Percentiles rank a stretch among this genome's conserved stretches.
Evolutionary conservation across 37 sponge, comb jelly and placozoan genomes (phyloP).

Genomic region (Oopsacas minuta): DNA sequence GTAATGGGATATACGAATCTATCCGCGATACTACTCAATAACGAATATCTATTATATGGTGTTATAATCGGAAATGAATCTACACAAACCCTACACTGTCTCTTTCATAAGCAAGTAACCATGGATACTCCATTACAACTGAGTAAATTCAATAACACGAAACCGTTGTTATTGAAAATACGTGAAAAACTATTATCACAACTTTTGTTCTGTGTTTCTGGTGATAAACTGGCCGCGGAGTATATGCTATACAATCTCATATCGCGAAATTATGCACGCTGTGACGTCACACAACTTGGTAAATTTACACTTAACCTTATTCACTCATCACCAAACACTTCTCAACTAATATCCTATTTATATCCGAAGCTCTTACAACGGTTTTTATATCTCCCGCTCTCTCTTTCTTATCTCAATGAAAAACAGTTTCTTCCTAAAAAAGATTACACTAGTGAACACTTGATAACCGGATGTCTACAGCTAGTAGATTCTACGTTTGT

Average conservation of each 20-base stretch:
- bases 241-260: conserved; percentile 2
- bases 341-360: background rate
- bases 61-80: background rate
- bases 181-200: background rate
- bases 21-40: background rate
- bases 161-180: background rate
- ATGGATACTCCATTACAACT: background rate
- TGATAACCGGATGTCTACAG: background rate
- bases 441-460: background rate
- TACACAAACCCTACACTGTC: background rate
- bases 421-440: background rate
- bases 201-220: background rate
- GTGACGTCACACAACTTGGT: background rate
- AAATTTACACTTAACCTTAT: background rate
- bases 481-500: background rate
- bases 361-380: background rate
- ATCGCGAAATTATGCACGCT: background rate
- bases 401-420: background rate
- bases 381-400: background rate
- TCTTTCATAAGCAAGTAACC: background rate
- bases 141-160: background rate
- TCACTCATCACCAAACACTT: background rate
- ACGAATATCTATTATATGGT: background rate
- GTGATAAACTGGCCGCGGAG: background rate
- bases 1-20: background rate